Evolutionary conservation across 2,888 invertebrate species (phyloP).

Genomic region (Glaucopsyche alexis): DNA sequence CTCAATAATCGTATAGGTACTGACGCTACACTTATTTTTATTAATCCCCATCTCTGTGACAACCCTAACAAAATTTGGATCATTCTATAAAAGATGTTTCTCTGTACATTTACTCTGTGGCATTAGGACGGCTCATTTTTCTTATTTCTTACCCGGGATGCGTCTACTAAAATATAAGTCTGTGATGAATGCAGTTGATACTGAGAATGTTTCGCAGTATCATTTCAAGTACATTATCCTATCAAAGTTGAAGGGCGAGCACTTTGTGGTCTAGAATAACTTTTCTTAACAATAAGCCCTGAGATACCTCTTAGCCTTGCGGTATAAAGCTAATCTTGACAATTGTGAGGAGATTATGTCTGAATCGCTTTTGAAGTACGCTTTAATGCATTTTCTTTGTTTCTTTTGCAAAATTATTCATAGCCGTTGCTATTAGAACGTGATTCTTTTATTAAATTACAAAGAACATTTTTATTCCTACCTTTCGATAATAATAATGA

Average conservation of each 20-base stretch:
- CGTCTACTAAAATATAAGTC: slow-evolving; percentile 9
- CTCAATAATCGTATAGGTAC: too few species aligned
- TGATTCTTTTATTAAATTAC: slow-evolving; percentile 6
- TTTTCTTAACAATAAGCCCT: slow-evolving; percentile 31
- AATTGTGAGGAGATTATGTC: slow-evolving; percentile 29
- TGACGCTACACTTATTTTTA: too few species aligned
- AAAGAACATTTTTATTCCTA: not conserved
- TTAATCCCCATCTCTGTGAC: too few species aligned
- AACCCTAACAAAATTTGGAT: too few species aligned
- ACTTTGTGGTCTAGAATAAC: slow-evolving; percentile 30
- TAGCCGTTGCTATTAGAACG: slow-evolving; percentile 11
- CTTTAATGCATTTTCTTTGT: slow-evolving; percentile 18
- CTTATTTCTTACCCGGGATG: not conserved
- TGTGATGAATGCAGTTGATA: slow-evolving; percentile 27
- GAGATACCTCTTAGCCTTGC: slow-evolving; percentile 25
- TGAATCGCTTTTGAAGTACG: slow-evolving; percentile 22
- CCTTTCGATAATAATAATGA: too few species aligned
- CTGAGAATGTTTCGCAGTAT: slow-evolving; percentile 43
- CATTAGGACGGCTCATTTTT: too few species aligned
- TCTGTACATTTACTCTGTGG: too few species aligned
- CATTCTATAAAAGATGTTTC: too few species aligned
- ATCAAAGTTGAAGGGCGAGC: slow-evolving; percentile 30
- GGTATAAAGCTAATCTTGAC: slow-evolving; percentile 30
- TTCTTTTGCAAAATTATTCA: slow-evolving; percentile 33
- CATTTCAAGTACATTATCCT: slow-evolving; percentile 39